Conservation (phyloP, 92 coral and sea anemone species). For the Palythoa grandis region DNA sequence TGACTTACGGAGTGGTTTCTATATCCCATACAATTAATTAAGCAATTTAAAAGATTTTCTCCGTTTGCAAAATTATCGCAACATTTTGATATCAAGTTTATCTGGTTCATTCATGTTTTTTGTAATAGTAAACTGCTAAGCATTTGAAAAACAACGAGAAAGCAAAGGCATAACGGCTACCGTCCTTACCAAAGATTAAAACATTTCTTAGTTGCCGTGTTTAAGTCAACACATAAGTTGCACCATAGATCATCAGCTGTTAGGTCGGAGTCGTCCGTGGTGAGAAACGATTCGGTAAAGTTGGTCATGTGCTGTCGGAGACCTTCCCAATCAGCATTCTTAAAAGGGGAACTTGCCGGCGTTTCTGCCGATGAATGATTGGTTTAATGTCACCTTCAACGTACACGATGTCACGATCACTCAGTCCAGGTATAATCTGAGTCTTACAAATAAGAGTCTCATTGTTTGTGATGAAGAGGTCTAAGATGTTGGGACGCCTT, state of each 20-base stretch:
- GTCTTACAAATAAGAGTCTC: slow-evolving; percentile 25
- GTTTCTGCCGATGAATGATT: slow-evolving; percentile 31
- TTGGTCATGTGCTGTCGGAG: slow-evolving; percentile 33
- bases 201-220: slow-evolving; percentile 5
- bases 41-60: too few species aligned
- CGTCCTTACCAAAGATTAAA: too few species aligned
- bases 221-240: slow-evolving; percentile 22
- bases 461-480: slow-evolving; percentile 47
- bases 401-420: slow-evolving; percentile 34
- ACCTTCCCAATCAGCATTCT: slow-evolving; percentile 51
- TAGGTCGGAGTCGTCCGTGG: slow-evolving; percentile 14
- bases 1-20: too few species aligned
- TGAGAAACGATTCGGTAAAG: slow-evolving; percentile 34
- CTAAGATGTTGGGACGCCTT: slow-evolving; percentile 39
- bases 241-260: slow-evolving; percentile 36
- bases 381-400: slow-evolving; percentile 49
- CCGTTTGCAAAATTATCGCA: too few species aligned
- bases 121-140: too few species aligned
- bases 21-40: too few species aligned
- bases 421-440: slow-evolving; percentile 40
- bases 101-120: too few species aligned
- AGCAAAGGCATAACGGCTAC: too few species aligned
- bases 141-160: too few species aligned
- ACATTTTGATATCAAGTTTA: too few species aligned
- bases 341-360: neutral